Conservation (phyloP, 2,888 invertebrate species). For the Litoditis marina region DNA sequence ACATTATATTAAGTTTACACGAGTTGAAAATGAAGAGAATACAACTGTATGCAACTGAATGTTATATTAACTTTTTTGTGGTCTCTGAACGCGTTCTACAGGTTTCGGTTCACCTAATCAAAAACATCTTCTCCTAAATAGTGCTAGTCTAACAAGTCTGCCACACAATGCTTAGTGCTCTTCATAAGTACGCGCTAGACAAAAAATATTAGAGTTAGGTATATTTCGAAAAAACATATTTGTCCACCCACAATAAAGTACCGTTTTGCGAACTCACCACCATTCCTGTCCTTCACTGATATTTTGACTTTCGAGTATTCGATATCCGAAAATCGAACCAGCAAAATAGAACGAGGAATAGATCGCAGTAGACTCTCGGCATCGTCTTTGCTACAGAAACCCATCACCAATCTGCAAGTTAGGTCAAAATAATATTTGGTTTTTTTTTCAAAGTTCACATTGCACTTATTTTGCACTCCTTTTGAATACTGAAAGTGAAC, state of each 20-base stretch:
- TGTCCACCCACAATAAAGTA: no score
- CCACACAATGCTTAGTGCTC: not conserved
- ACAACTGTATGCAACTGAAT: no score
- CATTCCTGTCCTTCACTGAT: slow-evolving; percentile 51
- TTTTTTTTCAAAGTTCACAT: not conserved
- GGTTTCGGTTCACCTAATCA: not conserved
- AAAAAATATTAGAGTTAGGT: no score
- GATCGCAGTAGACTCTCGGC: slow-evolving; percentile 53
- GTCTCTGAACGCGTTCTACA: not conserved
- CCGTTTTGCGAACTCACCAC: slow-evolving; percentile 40
- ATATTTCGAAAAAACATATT: no score
- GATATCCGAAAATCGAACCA: slow-evolving; percentile 59
- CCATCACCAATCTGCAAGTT: slow-evolving; percentile 52
- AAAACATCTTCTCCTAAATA: no score
- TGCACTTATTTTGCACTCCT: no score
- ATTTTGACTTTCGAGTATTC: slow-evolving; percentile 60
- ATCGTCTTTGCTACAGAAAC: slow-evolving; percentile 60
- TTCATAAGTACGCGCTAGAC: not conserved
- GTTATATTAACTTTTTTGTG: no score
- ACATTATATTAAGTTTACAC: no score
- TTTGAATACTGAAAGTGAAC: no score
- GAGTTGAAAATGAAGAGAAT: no score
- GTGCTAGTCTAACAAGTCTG: no score
- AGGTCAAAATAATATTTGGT: not conserved
- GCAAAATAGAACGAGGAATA: slow-evolving; percentile 44